These are phyloP conservation scores for Lophura swinhoii DNA, from an alignment of 2,797 vertebrate species.

Conservation along the genomic window DNA sequence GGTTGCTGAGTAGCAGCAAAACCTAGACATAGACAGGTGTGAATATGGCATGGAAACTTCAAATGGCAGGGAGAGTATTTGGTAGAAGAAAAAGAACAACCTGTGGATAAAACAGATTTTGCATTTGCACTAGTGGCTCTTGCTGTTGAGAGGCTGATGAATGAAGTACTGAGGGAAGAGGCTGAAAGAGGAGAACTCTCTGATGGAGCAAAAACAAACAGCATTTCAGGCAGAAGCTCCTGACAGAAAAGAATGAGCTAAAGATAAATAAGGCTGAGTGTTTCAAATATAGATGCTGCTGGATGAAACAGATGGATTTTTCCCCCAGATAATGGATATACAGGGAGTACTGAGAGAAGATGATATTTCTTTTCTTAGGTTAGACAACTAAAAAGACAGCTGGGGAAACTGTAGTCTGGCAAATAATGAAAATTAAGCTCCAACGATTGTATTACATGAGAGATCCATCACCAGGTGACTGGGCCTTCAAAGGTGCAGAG, in stretches of 20 bases:
- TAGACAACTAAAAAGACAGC: constrained; percentile 4
- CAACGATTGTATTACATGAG: not conserved
- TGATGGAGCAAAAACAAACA: constrained; percentile 27
- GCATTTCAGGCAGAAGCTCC: constrained; percentile 11
- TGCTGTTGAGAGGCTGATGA: constrained; percentile 48
- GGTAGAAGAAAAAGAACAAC: not conserved
- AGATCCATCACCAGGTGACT: not conserved
- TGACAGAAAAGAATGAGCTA: constrained; percentile 38
- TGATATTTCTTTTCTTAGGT: not conserved
- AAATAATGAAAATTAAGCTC: constrained; percentile 16
- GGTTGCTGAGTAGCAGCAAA: not conserved
- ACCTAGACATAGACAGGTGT: not conserved
- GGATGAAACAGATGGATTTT: constrained; percentile 55
- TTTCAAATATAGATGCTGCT: constrained; percentile 58
- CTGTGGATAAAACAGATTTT: not conserved
- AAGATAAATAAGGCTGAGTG: constrained; percentile 26
- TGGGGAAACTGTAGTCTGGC: not conserved
- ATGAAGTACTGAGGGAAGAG: constrained; percentile 45
- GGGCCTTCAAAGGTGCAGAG: not conserved
- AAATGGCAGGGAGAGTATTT: not conserved
- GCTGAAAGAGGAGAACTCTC: constrained; percentile 20
- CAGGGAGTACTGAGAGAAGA: not conserved
- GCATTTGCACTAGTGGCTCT: not conserved
- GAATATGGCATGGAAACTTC: not conserved
- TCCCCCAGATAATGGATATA: constrained; percentile 26